Base-by-base conservation (phyloP, 2,113 vertebrate genomes). In the Pionites leucogaster region DNA sequence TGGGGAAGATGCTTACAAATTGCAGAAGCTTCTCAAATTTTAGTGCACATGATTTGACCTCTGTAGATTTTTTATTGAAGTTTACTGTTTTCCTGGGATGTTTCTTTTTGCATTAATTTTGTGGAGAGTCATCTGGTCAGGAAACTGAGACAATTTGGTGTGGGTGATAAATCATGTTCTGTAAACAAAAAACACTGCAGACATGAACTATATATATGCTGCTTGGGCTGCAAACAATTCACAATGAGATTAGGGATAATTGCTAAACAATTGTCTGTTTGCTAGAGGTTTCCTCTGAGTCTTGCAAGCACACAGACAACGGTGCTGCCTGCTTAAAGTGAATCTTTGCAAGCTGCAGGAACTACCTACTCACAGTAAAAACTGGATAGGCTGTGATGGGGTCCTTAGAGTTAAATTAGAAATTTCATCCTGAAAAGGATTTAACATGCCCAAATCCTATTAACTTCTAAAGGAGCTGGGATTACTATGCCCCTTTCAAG, bases 341-440 rank as follows among this genome's bases (percentile, higher is more conserved):
- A 10, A 13, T 65, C 74, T 70, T n/a, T 53, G 27, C 2, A 0
- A 59, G 13, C 19, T 41, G 57, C 39, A 86, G 50, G 64, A 60
- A 74, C 33, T 80, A 42, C 53, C 20, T 22, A 37, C 49, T 5
- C 35, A 18, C 62, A 47, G 41, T 10, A 75, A 44, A 74, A 29
- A 24, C 3, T 17, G 63, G 52, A 47, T 27, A 55, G 0, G 1
- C 46, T 0, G 1, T 11, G 35, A 71, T 60, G 62, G 39, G 42
- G 62, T 42, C 87, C 82, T 82, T 79, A 46, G 28, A 71, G 47
- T 92, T 92, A 53, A 53, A 79, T 85, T 37, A 77, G 88, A 88
- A 47, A 82, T 78, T 93, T 89, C 29, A 68, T 89, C 65, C 68
- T 89, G 62, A 87, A 91, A 92, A 86, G 50, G 41, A 47, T 86